Conservation (phyloP, 2,113 vertebrate genomes). For the Uropsilus gracilis region DNA sequence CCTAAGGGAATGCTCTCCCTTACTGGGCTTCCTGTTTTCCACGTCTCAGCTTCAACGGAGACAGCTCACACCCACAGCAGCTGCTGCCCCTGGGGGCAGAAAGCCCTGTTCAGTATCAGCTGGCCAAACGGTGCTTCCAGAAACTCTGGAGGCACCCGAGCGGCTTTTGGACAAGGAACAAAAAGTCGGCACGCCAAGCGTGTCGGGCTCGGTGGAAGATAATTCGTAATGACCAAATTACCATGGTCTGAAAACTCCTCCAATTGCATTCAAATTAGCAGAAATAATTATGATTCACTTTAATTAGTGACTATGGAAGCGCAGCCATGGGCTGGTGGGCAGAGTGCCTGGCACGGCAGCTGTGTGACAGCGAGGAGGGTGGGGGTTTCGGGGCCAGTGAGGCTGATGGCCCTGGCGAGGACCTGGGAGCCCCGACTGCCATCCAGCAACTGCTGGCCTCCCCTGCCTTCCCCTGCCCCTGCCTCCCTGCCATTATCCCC, state of each 20-base stretch:
- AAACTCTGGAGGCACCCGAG: constrained; percentile 23
- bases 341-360: constrained; percentile 60
- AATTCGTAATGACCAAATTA: constrained; percentile 74
- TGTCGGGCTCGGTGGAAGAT: constrained; percentile 59
- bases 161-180: constrained; percentile 57
- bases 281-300: constrained; percentile 77
- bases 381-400: not conserved
- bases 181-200: constrained; percentile 19
- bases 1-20: not conserved
- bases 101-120: not conserved
- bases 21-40: not conserved
- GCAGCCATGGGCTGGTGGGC: constrained; percentile 63
- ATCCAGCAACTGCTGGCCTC: not conserved
- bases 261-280: constrained; percentile 78
- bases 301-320: constrained; percentile 75
- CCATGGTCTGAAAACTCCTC: constrained; percentile 64
- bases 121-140: not conserved
- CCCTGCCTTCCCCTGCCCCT: not conserved
- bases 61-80: not conserved
- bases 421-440: not conserved
- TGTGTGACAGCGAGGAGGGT: not conserved
- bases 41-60: not conserved
- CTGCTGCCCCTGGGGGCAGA: not conserved
- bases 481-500: not conserved
- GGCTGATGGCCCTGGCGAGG: not conserved